Base-by-base conservation (phyloP, 2,888 invertebrate genomes). In the Stratiomys singularior region DNA sequence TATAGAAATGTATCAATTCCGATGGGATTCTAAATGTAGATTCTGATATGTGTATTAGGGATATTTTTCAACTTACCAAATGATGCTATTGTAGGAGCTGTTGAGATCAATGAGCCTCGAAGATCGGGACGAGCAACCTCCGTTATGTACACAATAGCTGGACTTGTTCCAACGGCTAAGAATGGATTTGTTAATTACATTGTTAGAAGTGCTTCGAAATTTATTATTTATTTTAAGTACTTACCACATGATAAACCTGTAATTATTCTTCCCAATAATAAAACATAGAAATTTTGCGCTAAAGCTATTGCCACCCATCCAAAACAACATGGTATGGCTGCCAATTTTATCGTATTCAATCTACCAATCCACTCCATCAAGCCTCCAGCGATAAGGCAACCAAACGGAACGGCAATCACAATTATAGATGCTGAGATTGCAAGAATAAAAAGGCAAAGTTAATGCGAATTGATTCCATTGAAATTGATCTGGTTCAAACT, bases 141-240 rank as follows among this genome's bases (percentile, higher is more conserved):
- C 7, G 91, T 91, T 77, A 91, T 90, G 84, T 91, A 91, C 27
- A 91, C 90, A 60, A 90, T 89, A 0, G 90, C 90, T 15, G 91
- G 90, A 80, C 90, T 90, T 1, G 90, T 89, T 15, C 90, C 90
- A 84, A 90, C 85, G 1, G 90, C 90, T 80, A n/a, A 3, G 56
- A 67, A 44, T 13, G 56, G 18, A 28, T 66, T 56, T 3, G 21
- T 69, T 9, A 60, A 30, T 64, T 27, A 28, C 28, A 76, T 76
- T 66, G 28, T 30, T 5, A 37, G 9, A 5, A 3, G 37, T 5
- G 5, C 64, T 47, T 56, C 58, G 46, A 28, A 37, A 27, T 9
- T 18, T 21, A 9, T 11, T 28, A 28, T 27, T 37, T 13, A 74
- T 46, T 21, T 13, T 11, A 69, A 37, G 13, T 15, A 74, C 58